These are phyloP conservation scores for Psilopsiagon aymara DNA, from an alignment of 2,113 vertebrate genomes.

Conservation along the genomic window DNA sequence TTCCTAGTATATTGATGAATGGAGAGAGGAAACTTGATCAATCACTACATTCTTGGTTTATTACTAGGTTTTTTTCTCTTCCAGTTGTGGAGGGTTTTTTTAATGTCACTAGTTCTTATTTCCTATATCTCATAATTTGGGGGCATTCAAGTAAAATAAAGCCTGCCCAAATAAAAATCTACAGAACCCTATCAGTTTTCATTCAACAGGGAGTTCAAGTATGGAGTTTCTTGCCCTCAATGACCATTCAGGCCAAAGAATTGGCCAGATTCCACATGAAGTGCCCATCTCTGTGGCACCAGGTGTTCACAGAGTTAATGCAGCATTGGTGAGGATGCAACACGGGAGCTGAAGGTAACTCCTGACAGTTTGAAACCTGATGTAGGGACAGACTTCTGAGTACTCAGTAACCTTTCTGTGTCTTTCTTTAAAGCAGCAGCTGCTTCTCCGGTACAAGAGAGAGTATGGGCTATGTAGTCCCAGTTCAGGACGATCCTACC, in stretches of 20 bases:
- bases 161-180: background rate
- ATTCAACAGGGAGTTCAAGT: background rate
- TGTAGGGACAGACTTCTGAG: background rate
- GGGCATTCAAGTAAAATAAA: background rate
- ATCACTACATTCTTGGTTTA: background rate
- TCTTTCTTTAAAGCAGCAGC: background rate
- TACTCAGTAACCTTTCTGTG: background rate
- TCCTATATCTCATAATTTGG: background rate
- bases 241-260: background rate
- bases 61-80: background rate
- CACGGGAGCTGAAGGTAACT: background rate
- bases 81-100: background rate
- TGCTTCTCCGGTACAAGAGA: background rate
- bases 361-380: background rate
- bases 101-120: background rate
- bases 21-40: background rate
- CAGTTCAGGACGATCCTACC: background rate
- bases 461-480: background rate
- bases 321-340: background rate
- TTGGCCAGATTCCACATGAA: background rate
- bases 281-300: background rate
- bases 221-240: background rate
- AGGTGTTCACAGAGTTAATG: background rate
- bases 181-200: background rate
- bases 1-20: background rate